Conservation (phyloP, 2,113 vertebrate species). For the Neofelis nebulosa region DNA sequence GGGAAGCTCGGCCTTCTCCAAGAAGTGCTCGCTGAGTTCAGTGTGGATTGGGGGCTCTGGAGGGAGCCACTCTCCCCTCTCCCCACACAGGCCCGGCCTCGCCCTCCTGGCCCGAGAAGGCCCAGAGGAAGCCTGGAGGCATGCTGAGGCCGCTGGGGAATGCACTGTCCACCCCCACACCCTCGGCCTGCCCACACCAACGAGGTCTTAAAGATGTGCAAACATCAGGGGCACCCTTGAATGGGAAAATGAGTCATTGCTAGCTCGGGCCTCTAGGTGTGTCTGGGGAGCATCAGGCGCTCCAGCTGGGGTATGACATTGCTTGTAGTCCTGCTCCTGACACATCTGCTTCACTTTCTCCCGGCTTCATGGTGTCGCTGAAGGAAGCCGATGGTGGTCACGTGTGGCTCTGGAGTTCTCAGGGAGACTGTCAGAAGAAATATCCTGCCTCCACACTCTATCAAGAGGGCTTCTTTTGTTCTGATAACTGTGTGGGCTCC, state of each 20-base stretch:
- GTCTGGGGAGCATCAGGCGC: background rate
- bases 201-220: background rate
- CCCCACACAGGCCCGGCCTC: background rate
- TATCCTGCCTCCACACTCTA: background rate
- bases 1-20: background rate
- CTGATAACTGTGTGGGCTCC: background rate
- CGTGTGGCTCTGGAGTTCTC: accelerated
- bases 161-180: background rate
- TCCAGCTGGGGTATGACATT: accelerated
- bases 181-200: background rate
- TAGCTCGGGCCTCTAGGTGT: too few relatives aligned
- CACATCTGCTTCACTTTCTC: background rate
- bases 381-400: too few relatives aligned
- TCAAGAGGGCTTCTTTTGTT: background rate
- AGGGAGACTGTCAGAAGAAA: background rate
- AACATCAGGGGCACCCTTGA: background rate
- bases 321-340: background rate
- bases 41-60: background rate
- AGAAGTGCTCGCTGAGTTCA: background rate
- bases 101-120: too few relatives aligned
- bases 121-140: background rate
- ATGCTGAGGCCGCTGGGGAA: background rate
- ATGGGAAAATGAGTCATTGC: background rate
- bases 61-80: background rate
- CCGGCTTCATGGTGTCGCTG: background rate